These are phyloP conservation scores for Phalanger gymnotis DNA, from an alignment of 2,797 vertebrate genomes.

Conservation along the genomic window DNA sequence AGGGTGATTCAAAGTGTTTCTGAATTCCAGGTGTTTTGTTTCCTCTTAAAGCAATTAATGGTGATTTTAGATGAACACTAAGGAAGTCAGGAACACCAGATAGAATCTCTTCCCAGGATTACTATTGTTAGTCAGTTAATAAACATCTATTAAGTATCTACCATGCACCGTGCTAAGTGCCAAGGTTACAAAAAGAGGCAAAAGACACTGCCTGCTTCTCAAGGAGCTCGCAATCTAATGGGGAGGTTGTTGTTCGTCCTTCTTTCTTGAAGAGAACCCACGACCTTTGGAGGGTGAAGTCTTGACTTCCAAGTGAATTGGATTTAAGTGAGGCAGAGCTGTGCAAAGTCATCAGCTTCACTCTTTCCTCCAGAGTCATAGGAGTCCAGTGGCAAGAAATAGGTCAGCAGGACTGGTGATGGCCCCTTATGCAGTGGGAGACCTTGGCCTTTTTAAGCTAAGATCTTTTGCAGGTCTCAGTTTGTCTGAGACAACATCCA, in stretches of 20 bases:
- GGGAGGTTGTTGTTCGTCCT: neutral
- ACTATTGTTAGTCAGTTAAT: neutral
- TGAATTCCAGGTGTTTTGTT: neutral
- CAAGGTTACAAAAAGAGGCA: neutral
- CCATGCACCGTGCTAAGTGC: neutral
- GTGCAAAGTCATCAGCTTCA: neutral
- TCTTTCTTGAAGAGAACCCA: neutral
- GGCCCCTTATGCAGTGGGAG: neutral
- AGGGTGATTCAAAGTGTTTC: neutral
- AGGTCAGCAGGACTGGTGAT: neutral
- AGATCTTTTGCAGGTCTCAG: neutral
- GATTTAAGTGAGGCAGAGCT: neutral
- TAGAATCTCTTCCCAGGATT: neutral
- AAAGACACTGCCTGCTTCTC: neutral
- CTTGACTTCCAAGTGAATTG: neutral
- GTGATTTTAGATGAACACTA: neutral
- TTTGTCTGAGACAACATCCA: neutral
- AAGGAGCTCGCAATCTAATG: neutral
- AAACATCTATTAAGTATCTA: neutral
- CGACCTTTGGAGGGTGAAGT: neutral
- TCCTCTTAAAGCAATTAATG: neutral
- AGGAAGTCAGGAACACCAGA: conserved; percentile 11
- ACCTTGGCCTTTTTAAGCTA: neutral
- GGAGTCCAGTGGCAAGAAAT: neutral
- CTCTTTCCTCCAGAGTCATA: neutral